Evolutionary conservation across 2,888 invertebrate species (phyloP).

Genomic region (Lithophane leautieri): DNA sequence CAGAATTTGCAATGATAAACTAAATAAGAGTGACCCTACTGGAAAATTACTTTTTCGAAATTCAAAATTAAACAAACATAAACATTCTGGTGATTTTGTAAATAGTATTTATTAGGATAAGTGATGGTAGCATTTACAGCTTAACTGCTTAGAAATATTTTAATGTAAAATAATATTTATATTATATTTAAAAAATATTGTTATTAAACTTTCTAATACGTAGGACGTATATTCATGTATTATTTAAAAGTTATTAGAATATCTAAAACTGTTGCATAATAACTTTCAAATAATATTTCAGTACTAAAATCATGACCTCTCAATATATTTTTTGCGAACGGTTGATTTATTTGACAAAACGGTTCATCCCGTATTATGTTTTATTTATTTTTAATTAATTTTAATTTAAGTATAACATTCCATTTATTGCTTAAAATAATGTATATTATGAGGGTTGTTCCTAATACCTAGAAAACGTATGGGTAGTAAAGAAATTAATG

Average conservation of each 20-base stretch:
- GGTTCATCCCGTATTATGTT: constrained; percentile 63
- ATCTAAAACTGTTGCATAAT: constrained; percentile 40
- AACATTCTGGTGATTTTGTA: constrained; percentile 89
- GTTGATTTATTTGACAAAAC: constrained; percentile 61
- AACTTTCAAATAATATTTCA: constrained; percentile 60
- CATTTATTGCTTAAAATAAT: constrained; percentile 77
- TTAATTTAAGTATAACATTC: constrained; percentile 76
- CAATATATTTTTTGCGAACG: constrained; percentile 51
- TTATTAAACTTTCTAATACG: constrained; percentile 84
- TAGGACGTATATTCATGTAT: constrained; percentile 79
- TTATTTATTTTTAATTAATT: constrained; percentile 78
- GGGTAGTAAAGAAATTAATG: constrained; percentile 69
- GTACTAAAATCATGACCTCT: constrained; percentile 66
- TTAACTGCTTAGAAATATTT: constrained; percentile 87
- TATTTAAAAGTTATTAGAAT: constrained; percentile 66
- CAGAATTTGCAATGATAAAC: constrained; percentile 27
- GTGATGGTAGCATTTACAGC: constrained; percentile 87
- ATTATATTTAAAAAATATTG: constrained; percentile 88
- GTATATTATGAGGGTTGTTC: constrained; percentile 85
- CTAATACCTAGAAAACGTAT: constrained; percentile 79
- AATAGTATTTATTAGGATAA: constrained; percentile 90
- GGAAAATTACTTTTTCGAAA: constrained; percentile 52
- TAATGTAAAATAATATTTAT: constrained; percentile 90
- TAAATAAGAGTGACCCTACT: constrained; percentile 50
- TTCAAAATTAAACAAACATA: constrained; percentile 64